Conservation (phyloP, 2,113 vertebrate species). For the Phyllostomus hastatus region DNA sequence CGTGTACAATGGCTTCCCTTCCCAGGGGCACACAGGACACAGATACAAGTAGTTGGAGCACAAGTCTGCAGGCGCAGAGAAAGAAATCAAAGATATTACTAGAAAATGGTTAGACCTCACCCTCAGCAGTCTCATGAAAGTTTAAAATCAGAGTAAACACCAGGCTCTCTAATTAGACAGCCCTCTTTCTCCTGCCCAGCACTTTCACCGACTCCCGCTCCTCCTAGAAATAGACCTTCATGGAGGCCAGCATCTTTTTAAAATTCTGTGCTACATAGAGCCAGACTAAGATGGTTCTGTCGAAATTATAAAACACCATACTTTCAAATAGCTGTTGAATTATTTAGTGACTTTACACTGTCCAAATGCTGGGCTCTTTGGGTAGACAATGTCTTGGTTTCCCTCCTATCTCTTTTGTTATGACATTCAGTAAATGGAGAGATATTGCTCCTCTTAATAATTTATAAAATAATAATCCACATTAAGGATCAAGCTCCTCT, state of each 20-base stretch:
- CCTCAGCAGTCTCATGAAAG: slow-evolving; percentile 58
- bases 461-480: slow-evolving; percentile 77
- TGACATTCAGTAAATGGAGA: slow-evolving; percentile 81
- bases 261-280: slow-evolving; percentile 32
- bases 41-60: not conserved
- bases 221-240: slow-evolving; percentile 55
- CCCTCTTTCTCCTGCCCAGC: slow-evolving; percentile 43
- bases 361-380: slow-evolving; percentile 83
- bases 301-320: slow-evolving; percentile 79
- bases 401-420: slow-evolving; percentile 77
- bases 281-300: slow-evolving; percentile 61
- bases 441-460: slow-evolving; percentile 80
- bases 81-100: slow-evolving; percentile 52
- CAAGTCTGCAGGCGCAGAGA: not conserved
- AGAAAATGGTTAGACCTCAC: slow-evolving; percentile 43
- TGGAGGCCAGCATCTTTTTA: slow-evolving; percentile 54
- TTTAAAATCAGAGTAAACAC: slow-evolving; percentile 71
- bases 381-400: slow-evolving; percentile 83
- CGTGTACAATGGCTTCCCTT: not conserved
- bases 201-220: not conserved
- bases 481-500: slow-evolving; percentile 63
- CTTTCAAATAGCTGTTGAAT: slow-evolving; percentile 85
- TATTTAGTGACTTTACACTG: slow-evolving; percentile 85
- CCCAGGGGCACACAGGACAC: not conserved
- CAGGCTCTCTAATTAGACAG: slow-evolving; percentile 54